Percentiles rank a stretch among this genome's conserved stretches.
Conservation (phyloP, 2,797 vertebrate species). For the Glossophaga mutica region DNA sequence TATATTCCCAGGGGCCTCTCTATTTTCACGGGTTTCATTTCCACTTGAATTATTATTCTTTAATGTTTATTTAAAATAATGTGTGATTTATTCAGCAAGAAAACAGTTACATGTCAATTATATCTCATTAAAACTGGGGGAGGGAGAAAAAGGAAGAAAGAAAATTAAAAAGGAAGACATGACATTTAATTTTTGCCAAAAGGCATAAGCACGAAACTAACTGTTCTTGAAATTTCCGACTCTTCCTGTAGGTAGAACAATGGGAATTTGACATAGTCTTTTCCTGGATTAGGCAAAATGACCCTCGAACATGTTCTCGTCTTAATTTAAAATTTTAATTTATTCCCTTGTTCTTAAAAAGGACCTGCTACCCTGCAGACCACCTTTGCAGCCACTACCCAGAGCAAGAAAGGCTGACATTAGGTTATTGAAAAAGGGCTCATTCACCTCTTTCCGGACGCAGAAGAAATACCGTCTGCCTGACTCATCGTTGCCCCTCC, state of each 20-base stretch:
- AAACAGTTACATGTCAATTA: background rate
- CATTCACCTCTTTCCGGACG: background rate
- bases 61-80: conserved; percentile 28
- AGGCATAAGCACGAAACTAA: background rate
- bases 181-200: background rate
- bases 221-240: background rate
- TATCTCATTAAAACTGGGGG: background rate
- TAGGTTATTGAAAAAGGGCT: background rate
- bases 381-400: background rate
- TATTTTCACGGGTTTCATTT: background rate
- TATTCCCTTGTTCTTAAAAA: conserved; percentile 6
- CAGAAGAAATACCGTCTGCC: background rate
- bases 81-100: background rate
- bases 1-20: background rate
- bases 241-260: background rate
- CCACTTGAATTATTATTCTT: background rate
- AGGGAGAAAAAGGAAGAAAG: background rate
- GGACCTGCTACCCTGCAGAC: background rate
- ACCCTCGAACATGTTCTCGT: background rate
- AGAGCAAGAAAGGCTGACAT: background rate
- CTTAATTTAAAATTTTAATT: conserved; percentile 1
- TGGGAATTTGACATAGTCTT: background rate
- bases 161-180: background rate
- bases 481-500: background rate
- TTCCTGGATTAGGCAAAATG: background rate